These are phyloP conservation scores for Euclidia mi DNA, from an alignment of 2,888 invertebrate genomes.

Conservation along the genomic window DNA sequence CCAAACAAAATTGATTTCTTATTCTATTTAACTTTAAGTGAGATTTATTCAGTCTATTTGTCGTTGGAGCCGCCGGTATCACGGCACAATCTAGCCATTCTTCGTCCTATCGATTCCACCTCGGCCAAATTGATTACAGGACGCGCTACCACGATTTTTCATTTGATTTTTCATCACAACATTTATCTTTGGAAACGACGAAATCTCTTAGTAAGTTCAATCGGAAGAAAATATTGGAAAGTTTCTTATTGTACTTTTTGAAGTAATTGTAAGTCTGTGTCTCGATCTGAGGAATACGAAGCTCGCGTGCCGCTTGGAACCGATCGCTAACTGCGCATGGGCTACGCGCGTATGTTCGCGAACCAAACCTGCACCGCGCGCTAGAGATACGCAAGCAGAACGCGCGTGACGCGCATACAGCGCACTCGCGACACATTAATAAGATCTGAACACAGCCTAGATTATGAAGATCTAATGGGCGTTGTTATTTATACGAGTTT, in stretches of 20 bases:
- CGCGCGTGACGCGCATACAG: no score
- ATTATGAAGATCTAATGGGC: no score
- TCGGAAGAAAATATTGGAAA: neutral
- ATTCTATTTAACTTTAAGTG: conserved; percentile 44
- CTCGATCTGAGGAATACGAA: no score
- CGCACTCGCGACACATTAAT: no score
- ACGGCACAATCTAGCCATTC: conserved; percentile 38
- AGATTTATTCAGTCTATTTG: conserved; percentile 59
- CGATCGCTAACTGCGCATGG: no score
- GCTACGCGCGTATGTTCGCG: no score
- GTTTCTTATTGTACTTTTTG: neutral
- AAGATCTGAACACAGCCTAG: no score
- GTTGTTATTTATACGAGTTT: no score
- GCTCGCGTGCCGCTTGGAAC: no score
- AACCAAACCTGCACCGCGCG: no score
- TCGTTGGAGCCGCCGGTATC: conserved; percentile 45
- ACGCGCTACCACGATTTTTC: conserved; percentile 32
- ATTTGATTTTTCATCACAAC: conserved; percentile 35
- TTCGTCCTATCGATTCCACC: conserved; percentile 38
- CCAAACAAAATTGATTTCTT: conserved; percentile 39
- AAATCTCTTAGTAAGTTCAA: neutral
- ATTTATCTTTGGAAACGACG: conserved; percentile 32
- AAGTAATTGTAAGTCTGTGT: neutral
- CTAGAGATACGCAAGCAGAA: no score
- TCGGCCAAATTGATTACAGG: conserved; percentile 46